Conservation (phyloP, 2,888 invertebrate genomes). For the Hypolimnas misippus region DNA sequence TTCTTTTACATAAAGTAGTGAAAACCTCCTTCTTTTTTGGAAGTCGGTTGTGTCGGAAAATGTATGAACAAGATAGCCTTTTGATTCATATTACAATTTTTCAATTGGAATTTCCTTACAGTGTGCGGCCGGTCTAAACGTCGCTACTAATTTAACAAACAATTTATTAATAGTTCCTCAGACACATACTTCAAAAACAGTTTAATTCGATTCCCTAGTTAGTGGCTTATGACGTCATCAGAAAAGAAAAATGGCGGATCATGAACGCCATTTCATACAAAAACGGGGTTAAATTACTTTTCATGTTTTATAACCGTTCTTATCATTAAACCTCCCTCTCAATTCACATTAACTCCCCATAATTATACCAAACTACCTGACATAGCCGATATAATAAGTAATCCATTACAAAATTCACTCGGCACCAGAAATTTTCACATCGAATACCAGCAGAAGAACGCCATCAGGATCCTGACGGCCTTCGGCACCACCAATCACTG, state of each 20-base stretch:
- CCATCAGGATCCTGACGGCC: slow-evolving; percentile 50
- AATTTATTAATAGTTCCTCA: background rate
- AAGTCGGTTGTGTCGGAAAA: too few species aligned
- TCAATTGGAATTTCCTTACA: too few species aligned
- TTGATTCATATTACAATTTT: too few species aligned
- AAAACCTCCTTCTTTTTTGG: too few species aligned
- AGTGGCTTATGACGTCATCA: background rate
- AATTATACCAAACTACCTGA: background rate
- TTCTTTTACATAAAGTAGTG: too few species aligned
- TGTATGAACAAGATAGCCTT: too few species aligned
- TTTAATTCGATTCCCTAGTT: background rate
- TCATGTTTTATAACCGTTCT: background rate
- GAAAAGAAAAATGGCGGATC: background rate
- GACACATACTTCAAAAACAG: background rate
- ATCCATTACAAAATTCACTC: too few species aligned
- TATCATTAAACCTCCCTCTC: too few species aligned
- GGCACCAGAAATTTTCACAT: slow-evolving; percentile 2
- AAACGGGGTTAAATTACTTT: too few species aligned
- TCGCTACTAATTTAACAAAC: background rate
- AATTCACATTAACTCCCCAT: background rate
- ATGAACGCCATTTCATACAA: background rate
- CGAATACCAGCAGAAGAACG: slow-evolving; percentile 53
- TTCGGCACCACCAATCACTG: slow-evolving; percentile 53
- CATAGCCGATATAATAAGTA: background rate
- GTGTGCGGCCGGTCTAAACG: too few species aligned